Base-by-base conservation (phyloP, 92 coral and sea anemone genomes). In the Epizoanthus fatuus region DNA sequence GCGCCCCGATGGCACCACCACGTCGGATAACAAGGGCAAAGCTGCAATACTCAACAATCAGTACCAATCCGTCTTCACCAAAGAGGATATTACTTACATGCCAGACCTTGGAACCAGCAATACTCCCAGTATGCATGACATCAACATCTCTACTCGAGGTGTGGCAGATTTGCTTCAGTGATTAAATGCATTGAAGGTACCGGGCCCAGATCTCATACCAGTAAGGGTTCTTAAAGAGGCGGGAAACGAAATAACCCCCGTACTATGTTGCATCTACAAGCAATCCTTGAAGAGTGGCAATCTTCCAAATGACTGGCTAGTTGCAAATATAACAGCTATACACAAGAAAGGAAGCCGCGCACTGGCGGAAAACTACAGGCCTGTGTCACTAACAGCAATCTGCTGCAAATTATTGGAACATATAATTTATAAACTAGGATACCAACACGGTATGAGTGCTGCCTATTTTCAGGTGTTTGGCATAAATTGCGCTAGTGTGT, bases 361-460 rank as follows among this genome's bases (percentile, higher is more conserved):
- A 42, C 38, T 39, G 56, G 56, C 5, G 14, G 76, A n/a, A 49
- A 73, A 47, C 79, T 49, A 42, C 29, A 73, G 79, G 8, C 79
- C 60, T 9, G 63, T 57, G 63, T 73, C 39, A 12, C 60, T 73
- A 22, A 73, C 79, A 47, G 53, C 78, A 72, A 1, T 45, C 29
- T 12, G 57, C 15, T 72, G 78, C 59, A 44, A 72, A 72, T 47
- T 72, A 45, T 9, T 72, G 78, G 62, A 72, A 49, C 53, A 38
- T 38, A 25, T 70, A 40, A 38, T 70, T 17, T 70, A 42, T 11
- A 42, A 22, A 22, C 25, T 22, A 22, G 25, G 25, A 22, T 22
- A 22, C 25, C 25, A 0, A 40, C 44, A 54, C 17, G 17, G 59
- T 54, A 7, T 54, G 15, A 54, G 59, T 54, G 59, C 59, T 54